Evolutionary conservation across 1,140 invertebrate genomes (phyloP).

Genomic region (Anastrepha obliqua): DNA sequence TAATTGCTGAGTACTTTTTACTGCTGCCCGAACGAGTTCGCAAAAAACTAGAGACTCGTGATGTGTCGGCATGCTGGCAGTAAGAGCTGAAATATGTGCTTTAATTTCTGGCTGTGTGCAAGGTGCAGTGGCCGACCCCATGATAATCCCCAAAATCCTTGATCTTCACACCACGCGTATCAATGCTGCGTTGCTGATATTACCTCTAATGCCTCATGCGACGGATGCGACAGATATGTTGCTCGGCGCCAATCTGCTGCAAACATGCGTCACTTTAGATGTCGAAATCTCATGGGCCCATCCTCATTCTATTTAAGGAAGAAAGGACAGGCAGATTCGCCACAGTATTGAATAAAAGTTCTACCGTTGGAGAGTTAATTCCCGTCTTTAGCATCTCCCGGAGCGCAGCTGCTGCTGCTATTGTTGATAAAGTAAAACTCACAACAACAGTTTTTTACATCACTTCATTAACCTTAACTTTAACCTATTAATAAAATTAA

Average conservation of each 20-base stretch:
- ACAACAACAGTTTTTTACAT: background rate
- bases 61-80: background rate
- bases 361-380: background rate
- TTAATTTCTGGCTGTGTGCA: slow-evolving; percentile 14
- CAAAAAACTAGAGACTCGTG: background rate
- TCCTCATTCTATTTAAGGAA: too few relatives aligned
- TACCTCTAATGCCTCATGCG: background rate
- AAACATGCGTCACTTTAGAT: background rate
- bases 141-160: slow-evolving; percentile 39
- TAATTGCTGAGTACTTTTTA: background rate
- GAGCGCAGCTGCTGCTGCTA: background rate
- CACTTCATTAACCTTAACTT: background rate
- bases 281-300: too few relatives aligned
- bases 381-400: background rate
- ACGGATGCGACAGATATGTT: slow-evolving; percentile 41
- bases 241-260: background rate
- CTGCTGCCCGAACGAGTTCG: slow-evolving; percentile 11
- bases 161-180: slow-evolving; percentile 39
- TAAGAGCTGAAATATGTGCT: background rate
- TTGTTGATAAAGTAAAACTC: background rate
- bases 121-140: slow-evolving; percentile 45
- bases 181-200: slow-evolving; percentile 1
- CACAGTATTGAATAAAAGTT: too few relatives aligned
- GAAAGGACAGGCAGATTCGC: too few relatives aligned
- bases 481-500: too few relatives aligned